phyloP scores from a whole-genome alignment of 2,797 vertebrate genomes.

The Neoniphon sammara region DNA sequence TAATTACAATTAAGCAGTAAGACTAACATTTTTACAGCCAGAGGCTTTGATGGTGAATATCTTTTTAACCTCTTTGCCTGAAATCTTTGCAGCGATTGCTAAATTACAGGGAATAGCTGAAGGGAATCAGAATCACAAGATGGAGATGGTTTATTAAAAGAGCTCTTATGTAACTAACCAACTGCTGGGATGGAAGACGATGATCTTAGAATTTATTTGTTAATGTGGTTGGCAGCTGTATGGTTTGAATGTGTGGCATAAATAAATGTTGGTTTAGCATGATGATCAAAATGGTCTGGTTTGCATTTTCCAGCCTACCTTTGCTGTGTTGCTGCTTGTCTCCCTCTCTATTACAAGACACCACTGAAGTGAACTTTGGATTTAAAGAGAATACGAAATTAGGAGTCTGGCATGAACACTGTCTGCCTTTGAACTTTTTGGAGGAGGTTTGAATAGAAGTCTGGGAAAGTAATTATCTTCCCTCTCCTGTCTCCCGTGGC shows the following conservation, averaged over 20 bases:
- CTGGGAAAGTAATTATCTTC: not conserved
- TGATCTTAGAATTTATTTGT: not conserved
- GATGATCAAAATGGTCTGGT: slow-evolving; percentile 5
- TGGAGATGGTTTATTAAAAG: slow-evolving; percentile 10
- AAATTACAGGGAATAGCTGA: slow-evolving; percentile 4
- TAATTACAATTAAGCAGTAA: not conserved
- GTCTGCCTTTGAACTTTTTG: not conserved
- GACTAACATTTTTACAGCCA: not conserved
- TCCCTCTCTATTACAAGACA: not conserved
- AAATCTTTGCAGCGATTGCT: not conserved
- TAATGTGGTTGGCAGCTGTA: slow-evolving; percentile 12
- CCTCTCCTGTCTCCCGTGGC: not conserved
- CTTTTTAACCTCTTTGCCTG: not conserved
- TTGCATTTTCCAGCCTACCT: not conserved
- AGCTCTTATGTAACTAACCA: slow-evolving; percentile 3
- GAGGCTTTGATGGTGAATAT: slow-evolving; percentile 7
- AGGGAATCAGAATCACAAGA: slow-evolving; percentile 2
- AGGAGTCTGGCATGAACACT: not conserved
- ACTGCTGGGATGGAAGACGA: not conserved
- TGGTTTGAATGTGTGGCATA: not conserved
- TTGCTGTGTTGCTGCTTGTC: not conserved
- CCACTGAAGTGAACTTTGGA: not conserved
- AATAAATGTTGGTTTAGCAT: not conserved
- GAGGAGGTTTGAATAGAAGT: not conserved
- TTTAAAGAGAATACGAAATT: not conserved